These are phyloP conservation scores for Syngnathus floridae DNA, from an alignment of 2,113 vertebrate genomes.

Conservation along the genomic window DNA sequence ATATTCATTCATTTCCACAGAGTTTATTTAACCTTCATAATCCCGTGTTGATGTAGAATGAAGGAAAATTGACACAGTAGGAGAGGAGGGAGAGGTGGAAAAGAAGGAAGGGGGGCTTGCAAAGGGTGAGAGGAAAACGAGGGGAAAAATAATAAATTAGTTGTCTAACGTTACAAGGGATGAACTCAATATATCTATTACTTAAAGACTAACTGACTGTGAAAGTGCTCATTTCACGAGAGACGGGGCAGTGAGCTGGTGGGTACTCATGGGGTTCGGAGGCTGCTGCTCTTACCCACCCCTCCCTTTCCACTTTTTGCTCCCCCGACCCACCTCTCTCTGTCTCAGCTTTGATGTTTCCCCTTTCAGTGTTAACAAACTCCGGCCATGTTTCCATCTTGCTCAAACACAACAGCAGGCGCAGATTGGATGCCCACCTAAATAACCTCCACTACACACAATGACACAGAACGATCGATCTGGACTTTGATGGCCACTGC, in stretches of 20 bases:
- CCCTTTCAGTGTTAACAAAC: conserved; percentile 98
- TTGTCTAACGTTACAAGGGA: conserved; percentile 98
- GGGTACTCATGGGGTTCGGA: conserved; percentile 83
- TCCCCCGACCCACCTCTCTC: conserved; percentile 11
- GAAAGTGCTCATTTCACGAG: conserved; percentile 91
- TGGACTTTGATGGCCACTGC: conserved; percentile 89
- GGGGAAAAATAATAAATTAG: conserved; percentile 89
- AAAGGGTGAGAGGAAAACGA: conserved; percentile 25
- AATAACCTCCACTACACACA: conserved; percentile 91
- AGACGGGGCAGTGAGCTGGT: conserved; percentile 79
- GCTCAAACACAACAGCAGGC: conserved; percentile 95
- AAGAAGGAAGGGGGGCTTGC: conserved; percentile 15
- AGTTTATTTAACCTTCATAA: conserved; percentile 99
- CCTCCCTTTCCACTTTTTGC: conserved; percentile 5
- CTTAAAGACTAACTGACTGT: conserved; percentile 99
- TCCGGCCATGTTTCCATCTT: conserved; percentile 91
- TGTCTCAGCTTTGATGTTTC: conserved; percentile 78
- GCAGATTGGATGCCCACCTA: conserved; percentile 99
- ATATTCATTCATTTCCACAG: conserved; percentile 87
- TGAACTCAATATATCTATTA: conserved; percentile 99
- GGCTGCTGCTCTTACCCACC: conserved; percentile 70
- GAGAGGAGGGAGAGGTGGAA: conserved; percentile 23
- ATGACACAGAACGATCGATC: conserved; percentile 93
- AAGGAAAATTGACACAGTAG: conserved; percentile 35
- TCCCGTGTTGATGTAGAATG: conserved; percentile 81